Base-by-base conservation (phyloP, 2,888 invertebrate genomes). In the Volucella inanis region DNA sequence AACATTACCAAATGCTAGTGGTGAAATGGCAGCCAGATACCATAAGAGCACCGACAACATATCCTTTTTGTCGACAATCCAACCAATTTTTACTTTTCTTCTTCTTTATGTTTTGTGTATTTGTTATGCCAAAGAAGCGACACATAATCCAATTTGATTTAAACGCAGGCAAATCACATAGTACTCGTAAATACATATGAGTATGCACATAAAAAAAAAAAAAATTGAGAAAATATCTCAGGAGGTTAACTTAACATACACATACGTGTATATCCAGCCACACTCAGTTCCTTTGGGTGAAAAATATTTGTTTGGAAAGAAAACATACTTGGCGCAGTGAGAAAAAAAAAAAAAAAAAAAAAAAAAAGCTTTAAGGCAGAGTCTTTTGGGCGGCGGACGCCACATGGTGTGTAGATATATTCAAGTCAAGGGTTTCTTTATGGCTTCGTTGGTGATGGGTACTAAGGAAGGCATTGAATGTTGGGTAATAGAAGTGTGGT, bases 91-190 rank as follows among this genome's bases (percentile, higher is more conserved):
- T 61, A 54, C 65, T 65, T 77, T 71, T 72, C 64, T 62, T 55
- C 45, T 8, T 49, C 14, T 31, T 31, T 54, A 41, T 67, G 31
- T 47, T 61, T 76, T 65, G 65, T 52, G 65, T 55, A 55, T 77
- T 77, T 67, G 59, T 49, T 72, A 78, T 72, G 72, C 55, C 71
- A 82, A 77, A 71, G 61, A 61, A 82, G 82, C 72, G 82, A 83
- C 82, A 83, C 67, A 83, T 83, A 83, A 83, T 83, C 82, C 82
- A 83, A 83, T 83, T 83, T 83, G 82, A 83, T 83, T 83, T 83
- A 83, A 83, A 78, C 62, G 78, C 78, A 78, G 67, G 57, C 68
- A 68, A 82, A 78, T 31, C 31, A 31, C 31, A 31, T 31, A 31
- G 31, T 31, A 31, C 31, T 31, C 31, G 31, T 31, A 31, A 31